A percentile compares a stretch with the other conserved stretches of the same genome.
Conservation (phyloP, 2,113 vertebrate species). For the Sapajus apella region DNA sequence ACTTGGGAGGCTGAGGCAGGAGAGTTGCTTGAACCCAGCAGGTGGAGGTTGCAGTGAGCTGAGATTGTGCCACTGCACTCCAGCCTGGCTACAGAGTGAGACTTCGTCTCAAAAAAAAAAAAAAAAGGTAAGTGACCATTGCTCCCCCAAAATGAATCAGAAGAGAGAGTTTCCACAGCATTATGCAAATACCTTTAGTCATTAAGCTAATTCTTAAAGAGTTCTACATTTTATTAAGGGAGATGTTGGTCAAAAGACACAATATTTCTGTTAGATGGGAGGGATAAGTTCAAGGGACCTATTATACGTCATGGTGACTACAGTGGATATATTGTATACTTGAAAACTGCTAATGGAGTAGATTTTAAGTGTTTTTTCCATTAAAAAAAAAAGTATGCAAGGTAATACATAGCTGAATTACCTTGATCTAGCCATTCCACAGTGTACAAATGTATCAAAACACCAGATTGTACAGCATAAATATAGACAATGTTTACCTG, state of each 20-base stretch:
- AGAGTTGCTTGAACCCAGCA: too few relatives aligned
- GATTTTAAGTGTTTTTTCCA: neutral
- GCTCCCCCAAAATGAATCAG: neutral
- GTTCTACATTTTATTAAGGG: neutral
- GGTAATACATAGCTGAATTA: neutral
- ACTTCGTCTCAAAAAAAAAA: neutral
- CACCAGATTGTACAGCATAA: neutral
- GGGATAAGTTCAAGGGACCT: neutral
- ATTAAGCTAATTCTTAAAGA: neutral
- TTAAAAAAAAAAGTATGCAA: neutral
- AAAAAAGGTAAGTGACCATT: neutral
- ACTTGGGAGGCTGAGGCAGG: too few relatives aligned
- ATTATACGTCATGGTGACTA: neutral
- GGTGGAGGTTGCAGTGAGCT: too few relatives aligned
- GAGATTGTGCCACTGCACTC: too few relatives aligned
- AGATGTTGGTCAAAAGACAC: neutral
- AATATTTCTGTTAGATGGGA: neutral
- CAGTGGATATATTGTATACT: neutral
- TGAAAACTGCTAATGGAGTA: neutral
- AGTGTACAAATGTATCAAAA: neutral
- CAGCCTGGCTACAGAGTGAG: too few relatives aligned
- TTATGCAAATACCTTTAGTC: neutral
- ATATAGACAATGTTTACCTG: neutral
- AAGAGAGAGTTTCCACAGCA: neutral
- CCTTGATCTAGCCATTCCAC: neutral